Base-by-base conservation (phyloP, 2,888 invertebrate species). In the Hirtodrosophila cameraria region DNA sequence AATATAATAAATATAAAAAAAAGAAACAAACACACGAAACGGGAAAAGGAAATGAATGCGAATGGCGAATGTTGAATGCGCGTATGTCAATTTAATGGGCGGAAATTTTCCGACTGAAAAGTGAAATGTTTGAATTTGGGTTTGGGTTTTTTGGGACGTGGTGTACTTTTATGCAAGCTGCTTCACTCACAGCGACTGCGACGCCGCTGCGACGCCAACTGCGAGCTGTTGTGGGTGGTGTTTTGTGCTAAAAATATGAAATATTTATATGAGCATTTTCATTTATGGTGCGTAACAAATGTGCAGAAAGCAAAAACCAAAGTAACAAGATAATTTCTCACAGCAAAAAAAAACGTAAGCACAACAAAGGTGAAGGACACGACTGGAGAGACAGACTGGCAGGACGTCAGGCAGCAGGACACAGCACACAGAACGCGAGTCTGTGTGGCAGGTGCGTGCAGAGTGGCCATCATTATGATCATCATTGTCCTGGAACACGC, bases 61-160 rank as follows among this genome's bases (percentile, higher is more conserved):
- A 75, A 68, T 75, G 62, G 27, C 50, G 72, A 20, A 20, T n/a
- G n/a, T n/a, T 28, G 60, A 84, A 75, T 70, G 59, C 75, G 85
- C 81, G 82, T 87, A 84, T 84, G 84, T 87, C 87, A 84, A 87
- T 84, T 84, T 84, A 84, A 87, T 85, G 77, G 83, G 75, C 86
- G 88, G 76, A 88, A 84, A 86, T 76, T 68, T 75, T 69, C 60
- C 61, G 13, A 79, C 69, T 67, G 66, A 58, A 64, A 79, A 63
- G 58, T 75, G 54, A 61, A 54, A 58, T 69, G 73, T 55, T 13
- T 41, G 33, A n/a, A n/a, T n/a, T n/a, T 48, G 48, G 38, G 48
- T 48, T 52, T 41, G 36, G n/a, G n/a, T n/a, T n/a, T n/a, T n/a
- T 12, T n/a, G 18, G 50, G 50, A 43, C 45, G 62, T 27, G 43